Base-by-base conservation (phyloP, 1,140 invertebrate species). In the Drosophila guanche region DNA sequence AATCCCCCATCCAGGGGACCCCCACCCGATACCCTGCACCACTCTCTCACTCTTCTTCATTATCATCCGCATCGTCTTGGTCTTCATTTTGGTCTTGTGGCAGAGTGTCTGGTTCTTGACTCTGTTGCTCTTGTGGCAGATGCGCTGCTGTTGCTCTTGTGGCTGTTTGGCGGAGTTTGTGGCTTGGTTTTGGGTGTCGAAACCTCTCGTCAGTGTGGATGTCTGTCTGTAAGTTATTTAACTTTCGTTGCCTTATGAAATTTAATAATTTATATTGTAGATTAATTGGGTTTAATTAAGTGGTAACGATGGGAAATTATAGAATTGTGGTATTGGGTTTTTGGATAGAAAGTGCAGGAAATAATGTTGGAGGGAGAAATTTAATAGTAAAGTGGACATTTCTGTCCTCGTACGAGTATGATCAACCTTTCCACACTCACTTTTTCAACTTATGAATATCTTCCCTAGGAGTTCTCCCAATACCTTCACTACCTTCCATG, bases 251-350 rank as follows among this genome's bases (percentile, higher is more conserved):
- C 55, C 62, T 74, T 57, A 47, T 73, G 70, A 74, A 75, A 75
- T 76, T 76, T 76, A 69, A 76, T 75, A 68, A 76, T 76, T 75
- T 76, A 76, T 76, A 42, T 58, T 76, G 73, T 46, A 52, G 56
- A 76, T 76, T 76, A 76, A 76, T 76, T 76, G 72, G 55, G 54
- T 68, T 67, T 76, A 76, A 76, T 76, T 76, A 76, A 75, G 70
- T 46, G 53, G 70, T 74, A 74, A 74, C 52, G 60, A 74, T 71
- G 42, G 10, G 42, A 57, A 65, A 74, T 59, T 29, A 29, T 23
- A 50, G 42, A 59, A 58, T 20, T 56, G n/a, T 52, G 48, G 23
- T 22, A 33, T 43, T 25, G 7, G 29, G 27, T 33, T 66, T 25
- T 50, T 48, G 22, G 12, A 25, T n/a, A 23, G 22, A 27, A 47